Base-by-base conservation (phyloP, 2,888 invertebrate species). In the Bimastos eiseni region DNA sequence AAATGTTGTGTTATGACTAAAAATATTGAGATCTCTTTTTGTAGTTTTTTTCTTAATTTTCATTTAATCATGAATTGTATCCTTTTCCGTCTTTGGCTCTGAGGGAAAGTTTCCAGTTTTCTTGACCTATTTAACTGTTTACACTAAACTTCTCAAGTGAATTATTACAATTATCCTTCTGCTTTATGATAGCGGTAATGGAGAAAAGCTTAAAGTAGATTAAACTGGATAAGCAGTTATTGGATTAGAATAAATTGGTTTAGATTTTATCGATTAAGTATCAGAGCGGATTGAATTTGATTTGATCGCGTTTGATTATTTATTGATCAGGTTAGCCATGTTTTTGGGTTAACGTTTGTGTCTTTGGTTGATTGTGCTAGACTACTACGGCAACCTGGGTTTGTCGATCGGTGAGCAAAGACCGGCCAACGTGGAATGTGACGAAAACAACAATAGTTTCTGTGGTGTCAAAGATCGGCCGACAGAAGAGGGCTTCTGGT, bases 351-450 rank as follows among this genome's bases (percentile, higher is more conserved):
- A 13, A 70, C 17, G 30, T n/a, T n/a, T n/a, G 30, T 70, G 13
- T 30, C 11, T 30, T 70, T 15, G 70, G 13, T 70, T 3, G 30
- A n/a, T 15, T 13, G 34, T 86, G 34, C 0, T 92, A 95, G 99
- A 99, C 89, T n/a, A n/a, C n/a, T 97, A 97, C 89, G 99, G 99
- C 92, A 97, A 97, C 91, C 96, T 99, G 91, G 97, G 97, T 0
- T 98, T 99, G 38, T 98, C 98, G 92, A 97, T 99, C 93, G 99
- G 99, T 94, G 99, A 99, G 0, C 98, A 98, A 0, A 98, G 98
- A 93, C 98, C 98, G 94, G 98, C 98, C 0, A 95, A 95, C 70
- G 93, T 99, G 97, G 98, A 98, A 94, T 98, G 98, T 95, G 94
- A 95, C 92, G 98, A 98, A 95, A 86, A 84, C 13, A 55, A 70